A percentile compares a stretch with the other conserved stretches of the same genome.
These are phyloP conservation scores for Acanthurus leucopareius DNA, from an alignment of 2,797 vertebrate genomes.

Conservation along the genomic window DNA sequence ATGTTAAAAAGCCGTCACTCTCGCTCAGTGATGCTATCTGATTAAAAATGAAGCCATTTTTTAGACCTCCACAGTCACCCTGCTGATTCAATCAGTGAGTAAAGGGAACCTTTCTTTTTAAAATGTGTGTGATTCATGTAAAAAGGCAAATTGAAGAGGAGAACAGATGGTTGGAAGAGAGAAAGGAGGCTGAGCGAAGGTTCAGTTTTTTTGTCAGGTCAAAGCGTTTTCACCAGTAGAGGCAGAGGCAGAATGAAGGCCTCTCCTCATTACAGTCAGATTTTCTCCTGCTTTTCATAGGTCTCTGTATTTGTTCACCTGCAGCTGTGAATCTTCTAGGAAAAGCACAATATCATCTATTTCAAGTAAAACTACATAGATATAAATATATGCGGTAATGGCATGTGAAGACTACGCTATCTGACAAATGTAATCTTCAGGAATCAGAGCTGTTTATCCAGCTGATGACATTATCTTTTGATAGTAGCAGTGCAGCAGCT, in stretches of 20 bases:
- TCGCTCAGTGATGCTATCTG: constrained; percentile 9
- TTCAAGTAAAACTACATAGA: neutral
- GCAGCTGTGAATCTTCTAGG: neutral
- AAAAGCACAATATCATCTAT: neutral
- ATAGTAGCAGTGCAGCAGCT: constrained; percentile 32
- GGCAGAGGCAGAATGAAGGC: neutral
- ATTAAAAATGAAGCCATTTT: constrained; percentile 13
- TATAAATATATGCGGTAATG: neutral
- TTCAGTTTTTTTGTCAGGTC: neutral
- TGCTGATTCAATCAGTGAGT: constrained; percentile 20
- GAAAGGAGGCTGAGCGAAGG: neutral
- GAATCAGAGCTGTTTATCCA: constrained; percentile 32
- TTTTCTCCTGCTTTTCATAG: neutral
- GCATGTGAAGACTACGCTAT: neutral
- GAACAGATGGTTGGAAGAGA: neutral
- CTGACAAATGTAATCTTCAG: neutral
- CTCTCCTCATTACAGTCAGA: neutral
- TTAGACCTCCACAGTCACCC: constrained; percentile 4
- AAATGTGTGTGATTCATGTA: neutral
- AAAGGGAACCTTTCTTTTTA: neutral
- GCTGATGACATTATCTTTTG: constrained; percentile 54
- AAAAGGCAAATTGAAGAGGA: neutral
- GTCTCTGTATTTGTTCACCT: neutral
- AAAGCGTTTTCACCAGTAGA: constrained; percentile 12
- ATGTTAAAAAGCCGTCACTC: constrained; percentile 34